Evolutionary conservation across 2,797 vertebrate species (phyloP), one percentile per base, ranked within the genome.

Genomic region (Ataeniobius toweri): DNA sequence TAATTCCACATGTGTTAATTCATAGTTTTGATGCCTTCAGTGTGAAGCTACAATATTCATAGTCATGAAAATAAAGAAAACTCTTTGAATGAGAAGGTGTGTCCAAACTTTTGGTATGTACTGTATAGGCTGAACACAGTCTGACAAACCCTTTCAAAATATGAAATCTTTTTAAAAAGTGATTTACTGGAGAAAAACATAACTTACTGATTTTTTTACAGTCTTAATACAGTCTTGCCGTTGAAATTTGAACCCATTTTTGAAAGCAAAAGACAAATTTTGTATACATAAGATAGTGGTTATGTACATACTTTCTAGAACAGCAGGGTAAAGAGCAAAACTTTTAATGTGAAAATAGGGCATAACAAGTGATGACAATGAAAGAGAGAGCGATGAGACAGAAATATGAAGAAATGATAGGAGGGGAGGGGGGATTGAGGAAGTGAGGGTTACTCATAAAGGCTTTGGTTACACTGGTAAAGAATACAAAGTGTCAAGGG

Each of bases 401-500:
- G 85, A 83, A 84, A 86, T 84, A 78, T 85, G 77, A 89, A 76
- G 36, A 75, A 26, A 71, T 39, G 51, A 70, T 74, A 72, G 78
- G 72, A 75, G 68, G 73, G 75, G 74, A 72, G 74, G 79, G 73
- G 76, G 20, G 78, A 78, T 85, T 75, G 79, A 91, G 88, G 91
- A 92, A 90, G 88, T 73, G 53, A 88, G 73, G 81, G 83, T 90
- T 83, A 81, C 84, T 88, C 41, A 69, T 73, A n/a, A 85, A 81
- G 90, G 86, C 84, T 94, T 94, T 81, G 76, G 84, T 95, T 95
- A 92, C 94, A 91, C 79, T 78, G 86, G 83, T 44, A 85, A 73
- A 90, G 85, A 92, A 94, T 85, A 93, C 92, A 94, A 93, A 88
- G 90, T 94, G 93, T 86, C 86, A 89, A 80, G 85, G 88, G 85